These are phyloP conservation scores for Crematogaster levior DNA, from an alignment of 2,888 invertebrate species.

Conservation along the genomic window DNA sequence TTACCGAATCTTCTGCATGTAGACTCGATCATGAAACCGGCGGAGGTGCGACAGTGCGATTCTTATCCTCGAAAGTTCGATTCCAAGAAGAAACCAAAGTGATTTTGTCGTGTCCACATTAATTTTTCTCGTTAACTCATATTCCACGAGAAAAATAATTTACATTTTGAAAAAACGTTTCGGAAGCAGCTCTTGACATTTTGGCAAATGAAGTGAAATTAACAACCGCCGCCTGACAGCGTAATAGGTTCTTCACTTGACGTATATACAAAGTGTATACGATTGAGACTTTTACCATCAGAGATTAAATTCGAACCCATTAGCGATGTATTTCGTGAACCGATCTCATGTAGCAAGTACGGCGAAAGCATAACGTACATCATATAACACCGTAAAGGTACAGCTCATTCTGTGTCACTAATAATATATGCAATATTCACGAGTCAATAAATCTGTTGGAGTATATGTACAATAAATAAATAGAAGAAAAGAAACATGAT, in stretches of 20 bases:
- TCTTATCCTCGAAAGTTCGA: constrained; percentile 10
- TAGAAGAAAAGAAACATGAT: constrained; percentile 34
- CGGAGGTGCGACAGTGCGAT: constrained; percentile 5
- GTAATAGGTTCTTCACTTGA: constrained; percentile 38
- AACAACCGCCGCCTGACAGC: constrained; percentile 16
- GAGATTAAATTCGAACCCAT: constrained; percentile 26
- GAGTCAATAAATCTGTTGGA: constrained; percentile 31
- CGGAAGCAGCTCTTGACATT: background rate
- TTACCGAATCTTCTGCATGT: constrained; percentile 53
- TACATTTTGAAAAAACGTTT: constrained; percentile 5
- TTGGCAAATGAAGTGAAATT: constrained; percentile 3
- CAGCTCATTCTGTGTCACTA: constrained; percentile 31
- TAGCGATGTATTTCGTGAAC: constrained; percentile 30
- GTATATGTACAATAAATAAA: constrained; percentile 56
- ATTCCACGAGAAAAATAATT: constrained; percentile 12
- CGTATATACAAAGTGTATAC: constrained; percentile 24
- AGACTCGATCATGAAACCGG: constrained; percentile 38
- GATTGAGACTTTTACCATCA: constrained; percentile 14
- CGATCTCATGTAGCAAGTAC: constrained; percentile 40
- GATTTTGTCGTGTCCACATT: background rate
- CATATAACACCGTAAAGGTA: constrained; percentile 43
- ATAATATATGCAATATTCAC: constrained; percentile 43
- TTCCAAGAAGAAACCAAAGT: background rate
- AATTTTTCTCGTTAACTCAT: background rate
- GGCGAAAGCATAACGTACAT: constrained; percentile 52